A percentile compares a stretch with the other conserved stretches of the same genome.
phyloP scores from a whole-genome alignment of 2,113 vertebrate species.

The Orthonyx spaldingii region DNA sequence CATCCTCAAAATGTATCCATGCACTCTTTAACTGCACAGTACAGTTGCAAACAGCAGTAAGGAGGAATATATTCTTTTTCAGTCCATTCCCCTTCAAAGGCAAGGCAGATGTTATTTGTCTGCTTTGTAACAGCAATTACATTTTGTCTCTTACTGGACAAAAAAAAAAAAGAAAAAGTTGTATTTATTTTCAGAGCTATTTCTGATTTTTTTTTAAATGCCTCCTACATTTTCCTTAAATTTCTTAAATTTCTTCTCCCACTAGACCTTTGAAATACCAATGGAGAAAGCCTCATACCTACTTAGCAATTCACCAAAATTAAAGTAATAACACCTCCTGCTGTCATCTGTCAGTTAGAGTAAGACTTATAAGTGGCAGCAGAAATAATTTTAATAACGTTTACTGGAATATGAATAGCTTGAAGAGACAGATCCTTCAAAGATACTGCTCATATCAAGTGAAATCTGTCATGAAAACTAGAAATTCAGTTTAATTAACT shows the following conservation, averaged over 20 bases:
- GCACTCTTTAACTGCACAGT: neutral
- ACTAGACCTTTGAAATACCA: neutral
- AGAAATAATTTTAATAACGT: conserved; percentile 35
- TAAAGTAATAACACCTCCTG: conserved; percentile 51
- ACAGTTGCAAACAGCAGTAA: neutral
- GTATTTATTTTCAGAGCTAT: neutral
- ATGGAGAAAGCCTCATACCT: neutral
- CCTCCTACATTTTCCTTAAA: conserved; percentile 36
- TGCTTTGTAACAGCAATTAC: neutral
- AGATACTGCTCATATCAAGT: neutral
- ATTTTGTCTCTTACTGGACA: neutral
- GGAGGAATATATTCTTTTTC: neutral
- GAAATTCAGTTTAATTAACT: neutral
- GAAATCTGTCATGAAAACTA: neutral
- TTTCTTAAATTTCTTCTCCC: conserved; percentile 40
- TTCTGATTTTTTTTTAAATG: neutral
- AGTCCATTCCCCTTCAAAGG: neutral
- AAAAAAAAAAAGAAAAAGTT: neutral
- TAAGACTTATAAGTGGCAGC: conserved; percentile 21
- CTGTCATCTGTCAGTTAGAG: conserved; percentile 43
- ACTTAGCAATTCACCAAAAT: conserved; percentile 23
- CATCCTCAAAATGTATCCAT: neutral
- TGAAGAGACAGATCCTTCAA: conserved; percentile 13
- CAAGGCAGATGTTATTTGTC: neutral
- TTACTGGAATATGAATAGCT: conserved; percentile 23